phyloP scores from a whole-genome alignment of 2,797 vertebrate species.

The Eutrigla gurnardus region DNA sequence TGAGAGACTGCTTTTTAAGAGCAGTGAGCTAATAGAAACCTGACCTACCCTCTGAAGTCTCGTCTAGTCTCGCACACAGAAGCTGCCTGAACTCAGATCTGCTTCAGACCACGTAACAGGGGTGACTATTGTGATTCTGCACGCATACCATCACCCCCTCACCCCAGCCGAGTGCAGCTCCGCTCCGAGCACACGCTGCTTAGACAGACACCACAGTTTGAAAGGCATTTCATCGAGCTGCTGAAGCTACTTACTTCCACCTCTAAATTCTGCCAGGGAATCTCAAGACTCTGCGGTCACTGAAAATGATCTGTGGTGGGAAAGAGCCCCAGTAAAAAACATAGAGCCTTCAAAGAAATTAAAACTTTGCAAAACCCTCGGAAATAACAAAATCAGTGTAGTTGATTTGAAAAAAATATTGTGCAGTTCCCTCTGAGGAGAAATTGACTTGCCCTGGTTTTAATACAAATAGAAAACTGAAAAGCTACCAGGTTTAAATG shows the following conservation, averaged over 20 bases:
- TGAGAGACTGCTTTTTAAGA: conserved; percentile 11
- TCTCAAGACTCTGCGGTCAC: conserved; percentile 72
- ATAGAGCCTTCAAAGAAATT: conserved; percentile 36
- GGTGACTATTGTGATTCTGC: conserved; percentile 80
- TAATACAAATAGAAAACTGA: conserved; percentile 27
- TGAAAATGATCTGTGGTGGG: conserved; percentile 71
- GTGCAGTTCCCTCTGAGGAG: conserved; percentile 3
- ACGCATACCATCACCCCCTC: conserved; percentile 74
- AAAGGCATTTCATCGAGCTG: conserved; percentile 74
- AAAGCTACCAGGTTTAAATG: conserved; percentile 52
- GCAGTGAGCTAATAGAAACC: conserved; percentile 30
- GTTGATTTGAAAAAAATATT: conserved; percentile 10
- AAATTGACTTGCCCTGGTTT: conserved; percentile 33
- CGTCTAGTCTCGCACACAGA: conserved; percentile 38
- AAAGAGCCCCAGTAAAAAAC: conserved; percentile 37
- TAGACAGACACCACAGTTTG: conserved; percentile 64
- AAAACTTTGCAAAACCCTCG: conserved; percentile 59
- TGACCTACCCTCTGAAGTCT: conserved; percentile 50
- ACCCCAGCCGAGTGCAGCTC: conserved; percentile 52
- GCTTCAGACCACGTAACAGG: conserved; percentile 71
- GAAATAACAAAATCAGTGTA: conserved; percentile 38
- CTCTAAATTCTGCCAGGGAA: conserved; percentile 73
- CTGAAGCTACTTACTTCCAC: conserved; percentile 72
- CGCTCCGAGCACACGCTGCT: conserved; percentile 51
- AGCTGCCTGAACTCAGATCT: conserved; percentile 66